Percentiles rank a stretch among this genome's conserved stretches.
phyloP scores from a whole-genome alignment of 1,140 invertebrate species.

The Calephelis nemesis region DNA sequence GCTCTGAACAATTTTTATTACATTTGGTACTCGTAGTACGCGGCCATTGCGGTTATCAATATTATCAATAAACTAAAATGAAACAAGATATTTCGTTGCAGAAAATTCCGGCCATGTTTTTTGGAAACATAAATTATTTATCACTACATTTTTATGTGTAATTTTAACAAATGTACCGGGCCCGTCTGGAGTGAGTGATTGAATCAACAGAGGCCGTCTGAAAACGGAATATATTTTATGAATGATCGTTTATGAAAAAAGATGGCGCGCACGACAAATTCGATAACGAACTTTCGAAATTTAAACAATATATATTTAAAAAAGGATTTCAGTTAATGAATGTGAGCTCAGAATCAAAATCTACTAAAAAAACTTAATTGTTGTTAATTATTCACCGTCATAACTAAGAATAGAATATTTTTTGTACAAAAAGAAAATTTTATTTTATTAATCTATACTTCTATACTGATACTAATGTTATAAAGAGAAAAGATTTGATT shows the following conservation, averaged over 20 bases:
- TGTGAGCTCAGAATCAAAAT: no score
- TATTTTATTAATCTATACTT: no score
- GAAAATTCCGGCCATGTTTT: constrained; percentile 15
- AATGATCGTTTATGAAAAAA: constrained; percentile 8
- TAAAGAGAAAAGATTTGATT: no score
- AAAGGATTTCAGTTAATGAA: no score
- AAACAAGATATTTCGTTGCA: constrained; percentile 3
- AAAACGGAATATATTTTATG: constrained; percentile 13
- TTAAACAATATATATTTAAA: not conserved
- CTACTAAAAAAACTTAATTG: no score
- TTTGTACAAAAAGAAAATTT: no score
- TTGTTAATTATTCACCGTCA: no score
- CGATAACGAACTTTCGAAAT: constrained; percentile 14
- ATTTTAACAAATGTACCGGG: constrained; percentile 16
- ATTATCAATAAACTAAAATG: constrained; percentile 6
- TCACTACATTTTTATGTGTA: constrained; percentile 13
- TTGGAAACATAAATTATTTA: constrained; percentile 17
- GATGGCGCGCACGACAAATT: constrained; percentile 1
- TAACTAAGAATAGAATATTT: no score
- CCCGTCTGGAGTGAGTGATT: constrained; percentile 13
- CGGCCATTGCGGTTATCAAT: not conserved
- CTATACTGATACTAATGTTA: no score
- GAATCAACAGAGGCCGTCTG: constrained; percentile 7
- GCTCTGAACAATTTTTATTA: not conserved
- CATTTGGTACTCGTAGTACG: constrained; percentile 3